A percentile compares a stretch with the other conserved stretches of the same genome.
Evolutionary conservation across 1,140 invertebrate genomes (phyloP).

Genomic region (Matsumurasca onukii): DNA sequence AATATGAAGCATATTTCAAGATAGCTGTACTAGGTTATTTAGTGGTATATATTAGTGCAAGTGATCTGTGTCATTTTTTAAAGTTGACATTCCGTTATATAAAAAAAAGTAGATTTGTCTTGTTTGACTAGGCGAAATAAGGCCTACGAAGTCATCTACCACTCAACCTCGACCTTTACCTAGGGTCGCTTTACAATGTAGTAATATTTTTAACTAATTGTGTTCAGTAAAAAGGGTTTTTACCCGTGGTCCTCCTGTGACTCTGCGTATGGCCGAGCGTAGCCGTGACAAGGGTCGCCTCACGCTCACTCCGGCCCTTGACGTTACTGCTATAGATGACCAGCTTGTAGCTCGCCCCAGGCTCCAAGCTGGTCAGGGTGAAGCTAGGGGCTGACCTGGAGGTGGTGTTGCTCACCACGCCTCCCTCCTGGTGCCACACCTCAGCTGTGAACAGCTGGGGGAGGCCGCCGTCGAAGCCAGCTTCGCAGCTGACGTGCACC

Average conservation of each 20-base stretch:
- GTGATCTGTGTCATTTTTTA: no score
- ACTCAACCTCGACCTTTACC: no score
- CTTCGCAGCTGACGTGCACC: slow-evolving; percentile 51
- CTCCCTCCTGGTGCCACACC: slow-evolving; percentile 38
- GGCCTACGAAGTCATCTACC: no score
- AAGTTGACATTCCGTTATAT: no score
- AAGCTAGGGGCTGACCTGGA: slow-evolving; percentile 45
- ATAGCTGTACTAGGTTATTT: no score
- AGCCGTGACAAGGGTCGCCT: not conserved
- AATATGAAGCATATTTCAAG: no score
- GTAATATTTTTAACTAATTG: no score
- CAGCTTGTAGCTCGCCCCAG: slow-evolving; percentile 51
- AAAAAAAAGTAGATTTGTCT: no score
- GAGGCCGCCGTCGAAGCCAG: slow-evolving; percentile 54
- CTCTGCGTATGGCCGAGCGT: slow-evolving; percentile 29
- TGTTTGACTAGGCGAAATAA: no score
- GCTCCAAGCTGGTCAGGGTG: slow-evolving; percentile 47
- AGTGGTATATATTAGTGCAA: no score
- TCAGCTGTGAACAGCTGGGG: slow-evolving; percentile 54
- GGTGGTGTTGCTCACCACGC: slow-evolving; percentile 41
- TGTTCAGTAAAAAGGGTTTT: no score
- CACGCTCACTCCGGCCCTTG: slow-evolving; percentile 52
- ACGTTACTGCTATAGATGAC: slow-evolving; percentile 57
- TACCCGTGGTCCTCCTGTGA: slow-evolving; percentile 31
- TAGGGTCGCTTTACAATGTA: no score